A percentile compares a stretch with the other conserved stretches of the same genome.
These are phyloP conservation scores for Hyphantria cunea DNA, from an alignment of 1,140 invertebrate species.

Conservation along the genomic window DNA sequence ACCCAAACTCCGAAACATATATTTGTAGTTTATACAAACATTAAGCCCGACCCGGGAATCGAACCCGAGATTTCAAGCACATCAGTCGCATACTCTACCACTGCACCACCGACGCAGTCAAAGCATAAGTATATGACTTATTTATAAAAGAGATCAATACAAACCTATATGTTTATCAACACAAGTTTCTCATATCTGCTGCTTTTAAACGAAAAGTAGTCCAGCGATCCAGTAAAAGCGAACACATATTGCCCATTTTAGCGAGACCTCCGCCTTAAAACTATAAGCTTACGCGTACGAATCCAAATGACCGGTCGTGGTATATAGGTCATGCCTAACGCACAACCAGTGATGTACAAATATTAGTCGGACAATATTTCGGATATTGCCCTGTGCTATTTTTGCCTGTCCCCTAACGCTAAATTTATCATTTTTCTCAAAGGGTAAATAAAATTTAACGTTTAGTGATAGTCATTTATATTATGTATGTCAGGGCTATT, in stretches of 20 bases:
- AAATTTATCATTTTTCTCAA: conserved; percentile 1
- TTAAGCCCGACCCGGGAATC: too few relatives aligned
- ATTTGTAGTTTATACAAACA: too few relatives aligned
- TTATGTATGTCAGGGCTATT: too few relatives aligned
- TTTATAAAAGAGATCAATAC: too few relatives aligned
- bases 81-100: too few relatives aligned
- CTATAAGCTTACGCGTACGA: neutral
- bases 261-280: neutral
- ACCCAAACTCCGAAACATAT: too few relatives aligned
- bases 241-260: conserved; percentile 15
- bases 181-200: too few relatives aligned
- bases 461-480: neutral
- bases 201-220: too few relatives aligned
- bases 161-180: too few relatives aligned
- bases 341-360: conserved; percentile 36
- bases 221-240: neutral
- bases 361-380: conserved; percentile 31
- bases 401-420: conserved; percentile 6
- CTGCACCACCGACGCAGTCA: too few relatives aligned
- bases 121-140: too few relatives aligned
- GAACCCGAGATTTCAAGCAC: too few relatives aligned
- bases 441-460: neutral
- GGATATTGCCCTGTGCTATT: conserved; percentile 20
- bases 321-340: conserved; percentile 33
- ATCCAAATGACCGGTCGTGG: conserved; percentile 7